Base-by-base conservation (phyloP, 2,888 invertebrate species). In the Balanococcus diminutus region DNA sequence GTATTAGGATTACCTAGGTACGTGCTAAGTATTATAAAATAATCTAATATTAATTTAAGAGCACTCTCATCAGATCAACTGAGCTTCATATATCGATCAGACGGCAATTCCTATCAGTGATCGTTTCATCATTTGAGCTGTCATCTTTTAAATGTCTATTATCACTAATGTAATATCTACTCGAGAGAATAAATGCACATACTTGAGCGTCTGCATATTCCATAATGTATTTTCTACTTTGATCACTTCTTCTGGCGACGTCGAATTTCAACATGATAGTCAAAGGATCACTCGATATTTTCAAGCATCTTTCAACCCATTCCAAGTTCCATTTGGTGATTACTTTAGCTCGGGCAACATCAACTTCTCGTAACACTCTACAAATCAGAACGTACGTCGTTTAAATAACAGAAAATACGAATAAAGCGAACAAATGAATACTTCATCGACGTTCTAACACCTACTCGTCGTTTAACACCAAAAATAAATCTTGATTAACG, bases 221-320 rank as follows among this genome's bases (percentile, higher is more conserved):
- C 81, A 93, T 91, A 11, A 87, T 85, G 89, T 94, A 94, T 67
- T 91, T 90, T 81, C 93, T 90, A 88, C 91, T 91, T 88, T 92
- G 91, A 87, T 92, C 91, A 89, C 92, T 92, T 87, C 91, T 91
- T 87, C 92, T 91, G 19, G 92, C 89, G 0, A 93, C 93, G 89
- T 93, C 93, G 89, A 94, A 94, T 87, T 91, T 91, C 46, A 93
- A 90, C 81, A 92, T 91, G 46, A 94, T 89, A 31, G 87, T 88
- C 14, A 88, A 86, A 32, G 88, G 88, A 32, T 88, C 88, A 81
- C 83, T 86, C 1, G 87, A 86, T 2, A 90, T 89, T 11, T 90
- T 89, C 87, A 91, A 91, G 89, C 92, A 92, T 25, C 91, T 91
- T 87, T 91, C 90, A 83, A 93, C 89, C 3, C 91, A 91, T 87